Evolutionary conservation across 2,797 vertebrate genomes (phyloP).

Genomic region (Holocentrus rufus): DNA sequence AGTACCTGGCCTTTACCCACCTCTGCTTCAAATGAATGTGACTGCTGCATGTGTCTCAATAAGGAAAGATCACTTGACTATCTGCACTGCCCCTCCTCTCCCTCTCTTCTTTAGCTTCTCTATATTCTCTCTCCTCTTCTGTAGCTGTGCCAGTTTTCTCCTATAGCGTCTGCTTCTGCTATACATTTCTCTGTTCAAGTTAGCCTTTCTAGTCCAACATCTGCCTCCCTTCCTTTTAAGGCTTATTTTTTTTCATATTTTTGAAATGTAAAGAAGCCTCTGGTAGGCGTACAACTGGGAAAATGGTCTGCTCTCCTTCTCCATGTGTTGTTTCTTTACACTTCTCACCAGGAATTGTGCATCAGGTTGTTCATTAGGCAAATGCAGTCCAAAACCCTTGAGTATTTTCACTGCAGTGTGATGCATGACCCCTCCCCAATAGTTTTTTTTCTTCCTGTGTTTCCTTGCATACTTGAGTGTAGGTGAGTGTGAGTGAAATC

Average conservation of each 20-base stretch:
- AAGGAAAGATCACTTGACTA: constrained; percentile 12
- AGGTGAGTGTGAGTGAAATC: constrained; percentile 12
- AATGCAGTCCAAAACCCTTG: constrained; percentile 21
- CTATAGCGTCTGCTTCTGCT: background rate
- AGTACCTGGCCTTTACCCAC: constrained; percentile 23
- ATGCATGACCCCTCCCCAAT: background rate
- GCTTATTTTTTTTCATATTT: constrained; percentile 11
- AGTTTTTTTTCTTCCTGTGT: background rate
- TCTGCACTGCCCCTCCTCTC: background rate
- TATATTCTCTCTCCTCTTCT: background rate
- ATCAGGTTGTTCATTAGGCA: constrained; percentile 32
- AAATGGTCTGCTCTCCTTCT: background rate
- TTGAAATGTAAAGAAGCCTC: constrained; percentile 9
- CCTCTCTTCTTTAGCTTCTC: no score
- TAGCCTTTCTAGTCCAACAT: background rate
- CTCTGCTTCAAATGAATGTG: constrained; percentile 19
- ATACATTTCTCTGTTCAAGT: background rate
- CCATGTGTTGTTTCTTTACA: background rate
- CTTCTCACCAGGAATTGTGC: background rate
- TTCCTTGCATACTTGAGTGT: background rate
- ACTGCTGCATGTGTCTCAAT: constrained; percentile 15
- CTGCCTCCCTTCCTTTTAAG: background rate
- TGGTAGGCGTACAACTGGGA: background rate
- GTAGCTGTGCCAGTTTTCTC: background rate
- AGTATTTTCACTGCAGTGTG: constrained; percentile 9